Base-by-base conservation (phyloP, 2,113 vertebrate species). In the Larimichthys polyactis region DNA sequence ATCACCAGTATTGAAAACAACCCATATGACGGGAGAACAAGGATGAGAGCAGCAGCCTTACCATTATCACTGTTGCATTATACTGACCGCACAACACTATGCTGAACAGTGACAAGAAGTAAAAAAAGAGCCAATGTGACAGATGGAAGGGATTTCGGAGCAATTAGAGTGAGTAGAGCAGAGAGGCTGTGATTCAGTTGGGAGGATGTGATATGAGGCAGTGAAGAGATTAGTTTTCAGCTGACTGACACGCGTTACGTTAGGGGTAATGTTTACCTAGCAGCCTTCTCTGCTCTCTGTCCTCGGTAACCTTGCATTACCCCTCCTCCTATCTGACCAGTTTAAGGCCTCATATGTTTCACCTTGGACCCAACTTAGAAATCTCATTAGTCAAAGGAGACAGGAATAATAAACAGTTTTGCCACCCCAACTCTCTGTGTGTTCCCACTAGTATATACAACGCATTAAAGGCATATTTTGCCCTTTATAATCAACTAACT, bases 201-300 rank as follows among this genome's bases (percentile, higher is more conserved):
- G 68, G 87, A 88, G 58, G 55, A 62, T 57, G 62, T 52, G 57
- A 73, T 71, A 44, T 40, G 55, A 81, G 72, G 36, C 74, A 63
- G 73, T 71, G 24, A 79, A 84, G 76, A 76, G 62, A 75, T 79
- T 75, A 46, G 22, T 71, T 87, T 90, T 58, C 75, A 73, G 20
- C 11, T 75, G 43, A 85, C 58, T n/a, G 68, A 52, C 70, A 57
- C n/a, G 27, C 27, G 27, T 74, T 24, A 77, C 64, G 74, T 57
- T 15, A 40, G 68, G 81, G 90, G 91, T 90, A 91, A 91, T 90
- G 82, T 93, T 90, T 87, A 90, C 76, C 83, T 19, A 52, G 60
- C 75, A 71, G 82, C 72, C 57, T 60, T 82, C 78, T 73, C 73
- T 90, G 82, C 54, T 46, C 70, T 44, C 62, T 90, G 79, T 73